Base-by-base conservation (phyloP, 2,888 invertebrate genomes). In the Halictus quadricinctus region DNA sequence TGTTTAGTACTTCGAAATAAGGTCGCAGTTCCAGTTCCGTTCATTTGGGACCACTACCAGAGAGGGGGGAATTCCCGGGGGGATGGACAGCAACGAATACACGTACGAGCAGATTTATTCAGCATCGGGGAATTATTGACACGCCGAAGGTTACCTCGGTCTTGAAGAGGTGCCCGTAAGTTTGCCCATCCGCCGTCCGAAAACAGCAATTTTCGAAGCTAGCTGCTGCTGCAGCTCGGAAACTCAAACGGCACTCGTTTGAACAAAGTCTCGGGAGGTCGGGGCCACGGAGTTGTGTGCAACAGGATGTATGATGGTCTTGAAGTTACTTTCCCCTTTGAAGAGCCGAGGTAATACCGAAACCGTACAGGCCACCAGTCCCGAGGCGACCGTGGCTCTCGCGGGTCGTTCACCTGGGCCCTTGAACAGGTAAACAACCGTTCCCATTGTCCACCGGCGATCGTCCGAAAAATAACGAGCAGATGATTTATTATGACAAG, bases 181-280 rank as follows among this genome's bases (percentile, higher is more conserved):
- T 48, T 72, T 48, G 12, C 41, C 18, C 58, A 66, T 66, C 21
- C 66, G 50, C 54, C 46, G 48, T 66, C 21, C 21, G 76, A 70
- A 76, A 73, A 81, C 81, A 73, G 58, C 73, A 77, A 81, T 83
- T 81, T 80, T n/a, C 15, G n/a, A 36, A 50, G 48, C 48, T 36
- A 5, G 36, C 36, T 5, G 36, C 36, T 18, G 54, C 18, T 54
- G 36, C 36, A 29, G 64, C 36, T 41, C 41, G 69, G 76, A 60
- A 83, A 79, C 74, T 75, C 75, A 60, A 81, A 76, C 81, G 76
- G n/a, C 50, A 21, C 43, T 81, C 81, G 76, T 73, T 82, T 72
- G 74, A 79, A 75, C 79, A 60, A 69, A 82, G 79, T 76, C 80
- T 76, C 83, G 18, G 77, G 77, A 46, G 77, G 60, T n/a, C 29